Conservation (phyloP, 1,140 invertebrate species). For the Capitella teleta region DNA sequence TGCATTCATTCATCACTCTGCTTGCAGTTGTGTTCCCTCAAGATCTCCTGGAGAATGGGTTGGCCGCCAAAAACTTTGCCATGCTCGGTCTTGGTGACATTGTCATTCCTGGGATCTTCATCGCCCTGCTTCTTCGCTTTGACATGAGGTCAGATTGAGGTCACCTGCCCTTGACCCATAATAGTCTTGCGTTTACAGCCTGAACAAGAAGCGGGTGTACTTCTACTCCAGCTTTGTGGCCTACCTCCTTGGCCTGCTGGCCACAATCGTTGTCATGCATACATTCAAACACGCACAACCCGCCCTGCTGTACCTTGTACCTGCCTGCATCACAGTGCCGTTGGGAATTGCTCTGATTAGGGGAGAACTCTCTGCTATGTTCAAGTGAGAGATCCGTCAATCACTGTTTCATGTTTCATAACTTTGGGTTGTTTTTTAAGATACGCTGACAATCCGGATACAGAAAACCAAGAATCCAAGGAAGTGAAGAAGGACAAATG, state of each 20-base stretch:
- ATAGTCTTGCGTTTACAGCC: conserved; percentile 52
- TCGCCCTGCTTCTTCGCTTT: conserved; percentile 89
- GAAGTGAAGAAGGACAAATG: conserved; percentile 16
- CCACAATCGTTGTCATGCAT: conserved; percentile 96
- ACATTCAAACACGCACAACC: conserved; percentile 97
- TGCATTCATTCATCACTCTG: background rate
- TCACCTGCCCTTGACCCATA: background rate
- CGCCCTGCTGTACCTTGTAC: conserved; percentile 91
- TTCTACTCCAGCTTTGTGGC: conserved; percentile 89
- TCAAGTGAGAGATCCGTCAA: conserved; percentile 61
- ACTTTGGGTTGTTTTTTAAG: conserved; percentile 15
- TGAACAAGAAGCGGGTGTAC: conserved; percentile 77
- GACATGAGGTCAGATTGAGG: conserved; percentile 59
- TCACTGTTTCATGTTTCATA: conserved; percentile 6
- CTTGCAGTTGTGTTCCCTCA: conserved; percentile 90
- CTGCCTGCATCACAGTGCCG: conserved; percentile 84
- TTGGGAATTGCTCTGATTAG: conserved; percentile 71
- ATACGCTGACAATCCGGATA: conserved; percentile 27
- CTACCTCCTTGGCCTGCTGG: conserved; percentile 83
- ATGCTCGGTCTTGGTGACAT: conserved; percentile 99
- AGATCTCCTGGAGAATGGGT: conserved; percentile 85
- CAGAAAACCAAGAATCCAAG: conserved; percentile 13
- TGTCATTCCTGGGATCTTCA: conserved; percentile 98
- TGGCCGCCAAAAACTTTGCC: conserved; percentile 87
- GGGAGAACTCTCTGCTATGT: conserved; percentile 81